Conservation (phyloP, 2,113 vertebrate species). For the Etia nguti region DNA sequence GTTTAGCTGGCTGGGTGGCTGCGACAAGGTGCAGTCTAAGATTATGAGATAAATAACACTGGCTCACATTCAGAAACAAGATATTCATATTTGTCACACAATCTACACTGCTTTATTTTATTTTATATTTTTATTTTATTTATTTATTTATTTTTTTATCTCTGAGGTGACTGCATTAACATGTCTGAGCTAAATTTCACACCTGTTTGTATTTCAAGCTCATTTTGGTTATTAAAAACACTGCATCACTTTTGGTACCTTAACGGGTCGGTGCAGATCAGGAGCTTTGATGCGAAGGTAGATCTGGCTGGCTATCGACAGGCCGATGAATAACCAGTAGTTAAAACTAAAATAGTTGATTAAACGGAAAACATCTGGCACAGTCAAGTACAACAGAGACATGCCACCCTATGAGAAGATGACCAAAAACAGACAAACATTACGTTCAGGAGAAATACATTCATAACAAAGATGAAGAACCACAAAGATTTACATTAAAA, state of each 20-base stretch:
- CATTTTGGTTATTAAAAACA: background rate
- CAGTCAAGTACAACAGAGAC: conserved; percentile 74
- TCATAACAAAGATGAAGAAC: background rate
- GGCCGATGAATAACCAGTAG: conserved; percentile 81
- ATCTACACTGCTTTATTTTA: background rate
- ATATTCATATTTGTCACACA: background rate
- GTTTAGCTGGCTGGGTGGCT: background rate
- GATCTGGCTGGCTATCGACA: conserved; percentile 77
- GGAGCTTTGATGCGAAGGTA: conserved; percentile 76
- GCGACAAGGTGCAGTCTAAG: background rate
- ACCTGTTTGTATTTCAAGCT: background rate
- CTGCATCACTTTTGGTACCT: conserved; percentile 47
- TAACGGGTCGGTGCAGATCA: conserved; percentile 70
- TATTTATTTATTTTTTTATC: background rate
- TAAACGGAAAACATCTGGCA: conserved; percentile 77
- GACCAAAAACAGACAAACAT: background rate
- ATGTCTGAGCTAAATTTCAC: background rate
- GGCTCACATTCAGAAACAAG: background rate
- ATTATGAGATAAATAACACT: background rate
- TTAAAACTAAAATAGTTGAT: conserved; percentile 85
- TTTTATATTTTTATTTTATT: background rate
- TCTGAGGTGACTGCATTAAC: background rate
- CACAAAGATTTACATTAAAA: background rate
- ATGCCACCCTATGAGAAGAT: conserved; percentile 68
- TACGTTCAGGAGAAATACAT: background rate